phyloP scores from a whole-genome alignment of 2,113 vertebrate species.

The Osmerus mordax region DNA sequence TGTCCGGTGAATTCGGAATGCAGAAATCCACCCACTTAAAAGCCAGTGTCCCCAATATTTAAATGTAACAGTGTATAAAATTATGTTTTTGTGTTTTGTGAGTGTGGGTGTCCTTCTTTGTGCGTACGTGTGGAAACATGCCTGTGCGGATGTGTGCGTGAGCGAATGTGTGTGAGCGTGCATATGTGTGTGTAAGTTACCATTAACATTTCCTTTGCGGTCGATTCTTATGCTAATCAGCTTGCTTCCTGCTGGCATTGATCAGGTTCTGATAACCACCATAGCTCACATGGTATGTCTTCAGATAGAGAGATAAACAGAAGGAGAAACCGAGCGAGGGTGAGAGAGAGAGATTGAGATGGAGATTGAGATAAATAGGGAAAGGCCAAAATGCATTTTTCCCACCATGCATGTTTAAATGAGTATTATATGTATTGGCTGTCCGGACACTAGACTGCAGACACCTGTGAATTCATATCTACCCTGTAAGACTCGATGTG shows the following conservation, averaged over 20 bases:
- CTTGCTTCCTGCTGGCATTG: constrained; percentile 56
- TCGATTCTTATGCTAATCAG: constrained; percentile 63
- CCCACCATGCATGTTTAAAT: neutral
- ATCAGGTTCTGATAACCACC: constrained; percentile 50
- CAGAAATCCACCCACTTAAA: neutral
- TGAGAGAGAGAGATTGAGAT: constrained; percentile 31
- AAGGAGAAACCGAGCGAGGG: neutral
- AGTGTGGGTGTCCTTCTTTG: neutral
- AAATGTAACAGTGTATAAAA: constrained; percentile 10
- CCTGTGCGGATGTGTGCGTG: neutral
- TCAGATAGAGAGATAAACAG: constrained; percentile 25
- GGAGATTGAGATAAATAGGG: neutral
- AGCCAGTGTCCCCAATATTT: neutral
- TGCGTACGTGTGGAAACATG: neutral
- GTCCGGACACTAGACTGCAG: neutral
- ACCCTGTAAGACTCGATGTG: neutral
- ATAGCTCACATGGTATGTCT: constrained; percentile 26
- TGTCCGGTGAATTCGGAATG: neutral
- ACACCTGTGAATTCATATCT: constrained; percentile 3
- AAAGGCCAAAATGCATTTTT: neutral
- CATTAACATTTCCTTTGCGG: constrained; percentile 39
- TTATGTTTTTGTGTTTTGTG: constrained; percentile 1
- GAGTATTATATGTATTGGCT: neutral
- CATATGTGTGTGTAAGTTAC: constrained; percentile 6
- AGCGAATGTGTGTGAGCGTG: constrained; percentile 8